Percentiles rank a stretch among this genome's conserved stretches.
Evolutionary conservation across 2,113 vertebrate genomes (phyloP).

Genomic region (Amblyopsis rosae): DNA sequence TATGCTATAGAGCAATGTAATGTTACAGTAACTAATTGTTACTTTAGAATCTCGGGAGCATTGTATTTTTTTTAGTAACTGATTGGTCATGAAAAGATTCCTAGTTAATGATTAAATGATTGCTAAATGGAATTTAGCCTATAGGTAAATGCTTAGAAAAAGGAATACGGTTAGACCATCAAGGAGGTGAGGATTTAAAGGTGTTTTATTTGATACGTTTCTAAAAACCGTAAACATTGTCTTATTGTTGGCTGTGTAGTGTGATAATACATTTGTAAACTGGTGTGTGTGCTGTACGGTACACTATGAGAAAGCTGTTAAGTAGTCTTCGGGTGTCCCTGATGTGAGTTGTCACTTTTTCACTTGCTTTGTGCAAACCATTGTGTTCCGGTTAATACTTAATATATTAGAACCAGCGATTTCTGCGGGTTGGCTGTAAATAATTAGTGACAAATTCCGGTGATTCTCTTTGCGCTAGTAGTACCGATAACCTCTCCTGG

Average conservation of each 20-base stretch:
- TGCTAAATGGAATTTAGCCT: not conserved
- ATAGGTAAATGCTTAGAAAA: not conserved
- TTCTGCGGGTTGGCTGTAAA: slow-evolving; percentile 44
- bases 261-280: too few relatives aligned
- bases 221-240: too few relatives aligned
- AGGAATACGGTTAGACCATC: too few relatives aligned
- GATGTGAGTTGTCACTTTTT: slow-evolving; percentile 47
- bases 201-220: too few relatives aligned
- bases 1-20: too few relatives aligned
- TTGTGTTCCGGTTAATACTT: slow-evolving; percentile 64
- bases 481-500: not conserved
- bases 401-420: slow-evolving; percentile 36
- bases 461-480: not conserved
- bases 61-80: too few relatives aligned
- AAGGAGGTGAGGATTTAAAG: too few relatives aligned
- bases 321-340: slow-evolving; percentile 1
- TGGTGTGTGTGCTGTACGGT: not conserved
- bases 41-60: too few relatives aligned
- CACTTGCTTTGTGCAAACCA: slow-evolving; percentile 25
- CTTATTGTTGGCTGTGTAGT: too few relatives aligned
- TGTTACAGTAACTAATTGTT: too few relatives aligned
- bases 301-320: not conserved
- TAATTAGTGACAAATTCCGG: slow-evolving; percentile 62
- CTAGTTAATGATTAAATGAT: slow-evolving; percentile 10
- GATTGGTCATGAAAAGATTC: too few relatives aligned